Evolutionary conservation across 1,140 invertebrate genomes (phyloP), one percentile per base, ranked within the genome.

Genomic region (Anagrus nilaparvatae): DNA sequence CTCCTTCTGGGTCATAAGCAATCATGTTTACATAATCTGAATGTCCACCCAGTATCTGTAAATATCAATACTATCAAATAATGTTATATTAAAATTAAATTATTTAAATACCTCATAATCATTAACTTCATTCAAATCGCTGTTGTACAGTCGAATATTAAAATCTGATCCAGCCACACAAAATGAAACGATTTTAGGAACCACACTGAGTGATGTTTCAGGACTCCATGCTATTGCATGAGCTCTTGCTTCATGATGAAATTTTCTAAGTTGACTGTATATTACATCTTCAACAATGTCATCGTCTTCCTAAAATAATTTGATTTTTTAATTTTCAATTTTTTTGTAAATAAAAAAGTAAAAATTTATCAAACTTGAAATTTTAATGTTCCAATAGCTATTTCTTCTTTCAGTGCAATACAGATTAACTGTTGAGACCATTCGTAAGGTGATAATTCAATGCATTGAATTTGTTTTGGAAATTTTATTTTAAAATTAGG

Each of bases 1-100:
- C 70, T 17, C 82, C 83, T 32, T 76, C 74, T 6, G 76, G 74
- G 51, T 84, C 80, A 70, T 76, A 87, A 21, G 73, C 64, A 17
- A 85, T 56, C 30, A 71, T 70, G 60, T 87, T 87, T 0, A 85
- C 71, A 55, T 82, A 87, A 59, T 75, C 75, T 21, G 55, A 75
- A 51, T 87, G 84, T 1, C 77, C 77, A 37, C 67, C 60, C 39
- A 82, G 49, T 32, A 73, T 56, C 77, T 81, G 48, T n/a, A 20
- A 14, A 24, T 17, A 37, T 27, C 3, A 29, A 30, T 31, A 30
- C 18, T 13, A 16, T 40, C 18, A 39, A 43, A 40, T 10, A 44
- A 28, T 21, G 13, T 23, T 23, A 47, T 46, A 32, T 17, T 30
- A 47, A 27, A 35, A 31, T 31, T 40, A 31, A 38, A 28, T 25